Evolutionary conservation across 30 jellyfish, hydroid and myxozoan species (phyloP).

Genomic region (Turritopsis dohrnii): DNA sequence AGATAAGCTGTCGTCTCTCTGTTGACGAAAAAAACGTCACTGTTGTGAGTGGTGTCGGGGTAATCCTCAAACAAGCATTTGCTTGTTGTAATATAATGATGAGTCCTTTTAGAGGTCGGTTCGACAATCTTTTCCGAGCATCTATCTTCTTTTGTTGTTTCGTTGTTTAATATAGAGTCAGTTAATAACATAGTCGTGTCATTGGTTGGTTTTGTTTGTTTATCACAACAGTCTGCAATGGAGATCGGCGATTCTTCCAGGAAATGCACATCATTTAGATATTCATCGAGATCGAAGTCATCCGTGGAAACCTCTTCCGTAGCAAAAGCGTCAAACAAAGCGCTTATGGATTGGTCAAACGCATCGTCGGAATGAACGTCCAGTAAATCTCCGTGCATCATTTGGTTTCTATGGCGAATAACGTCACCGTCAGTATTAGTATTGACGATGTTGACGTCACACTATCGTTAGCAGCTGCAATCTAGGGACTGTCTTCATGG

Average conservation of each 20-base stretch:
- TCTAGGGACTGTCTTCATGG: no score
- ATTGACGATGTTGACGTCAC: no score
- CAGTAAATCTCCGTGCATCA: background rate
- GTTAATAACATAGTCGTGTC: background rate
- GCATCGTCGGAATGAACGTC: background rate
- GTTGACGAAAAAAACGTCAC: background rate
- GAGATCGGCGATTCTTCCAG: background rate
- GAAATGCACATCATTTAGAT: background rate
- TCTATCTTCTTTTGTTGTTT: background rate
- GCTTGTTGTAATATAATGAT: background rate
- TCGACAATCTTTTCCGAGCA: background rate
- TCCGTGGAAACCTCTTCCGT: background rate
- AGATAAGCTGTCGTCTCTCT: background rate
- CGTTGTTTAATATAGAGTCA: background rate
- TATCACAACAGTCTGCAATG: background rate
- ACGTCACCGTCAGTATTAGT: background rate
- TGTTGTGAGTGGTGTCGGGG: background rate
- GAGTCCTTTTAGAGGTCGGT: background rate
- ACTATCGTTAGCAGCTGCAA: no score
- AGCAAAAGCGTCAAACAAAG: background rate
- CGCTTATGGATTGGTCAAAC: background rate
- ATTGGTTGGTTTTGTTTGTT: background rate
- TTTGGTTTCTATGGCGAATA: background rate
- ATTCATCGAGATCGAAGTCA: background rate
- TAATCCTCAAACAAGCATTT: background rate